Evolutionary conservation across 1,140 invertebrate genomes (phyloP).

Genomic region (Microplitis demolitor): DNA sequence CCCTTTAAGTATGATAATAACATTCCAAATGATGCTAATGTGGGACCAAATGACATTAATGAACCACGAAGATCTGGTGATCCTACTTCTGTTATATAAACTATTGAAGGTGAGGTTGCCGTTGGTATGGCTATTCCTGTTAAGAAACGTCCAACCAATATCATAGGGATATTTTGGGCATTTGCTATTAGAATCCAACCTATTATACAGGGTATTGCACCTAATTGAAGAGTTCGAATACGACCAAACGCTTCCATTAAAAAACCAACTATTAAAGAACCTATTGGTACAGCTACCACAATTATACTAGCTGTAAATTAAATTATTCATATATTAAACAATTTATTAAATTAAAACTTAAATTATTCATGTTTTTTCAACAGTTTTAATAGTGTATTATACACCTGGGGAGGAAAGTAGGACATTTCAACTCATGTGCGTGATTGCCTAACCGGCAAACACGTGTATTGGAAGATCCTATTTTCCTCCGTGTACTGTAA

Average conservation of each 20-base stretch:
- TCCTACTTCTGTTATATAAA: slow-evolving; percentile 69
- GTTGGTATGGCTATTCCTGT: slow-evolving; percentile 66
- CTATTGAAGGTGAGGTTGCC: slow-evolving; percentile 65
- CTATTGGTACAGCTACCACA: slow-evolving; percentile 63
- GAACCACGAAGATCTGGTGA: slow-evolving; percentile 65
- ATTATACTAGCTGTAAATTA: slow-evolving; percentile 61
- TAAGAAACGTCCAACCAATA: slow-evolving; percentile 69
- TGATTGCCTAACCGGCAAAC: too few relatives aligned
- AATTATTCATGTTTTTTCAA: too few relatives aligned
- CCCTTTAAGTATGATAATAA: slow-evolving; percentile 68
- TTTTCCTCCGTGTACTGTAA: too few relatives aligned
- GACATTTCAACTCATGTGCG: too few relatives aligned
- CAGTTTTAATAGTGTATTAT: too few relatives aligned
- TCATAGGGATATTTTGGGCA: slow-evolving; percentile 55
- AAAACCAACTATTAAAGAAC: slow-evolving; percentile 63
- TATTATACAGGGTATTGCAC: slow-evolving; percentile 65
- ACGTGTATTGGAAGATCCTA: too few relatives aligned
- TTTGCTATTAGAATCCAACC: slow-evolving; percentile 69
- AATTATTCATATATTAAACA: background rate
- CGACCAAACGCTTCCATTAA: slow-evolving; percentile 70
- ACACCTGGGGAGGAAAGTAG: too few relatives aligned
- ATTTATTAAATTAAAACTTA: background rate
- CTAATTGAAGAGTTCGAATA: slow-evolving; percentile 66
- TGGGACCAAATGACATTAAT: slow-evolving; percentile 63
- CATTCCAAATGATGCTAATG: slow-evolving; percentile 63